These are phyloP conservation scores for Tenualosa ilisha DNA, from an alignment of 2,797 vertebrate species.

Conservation along the genomic window DNA sequence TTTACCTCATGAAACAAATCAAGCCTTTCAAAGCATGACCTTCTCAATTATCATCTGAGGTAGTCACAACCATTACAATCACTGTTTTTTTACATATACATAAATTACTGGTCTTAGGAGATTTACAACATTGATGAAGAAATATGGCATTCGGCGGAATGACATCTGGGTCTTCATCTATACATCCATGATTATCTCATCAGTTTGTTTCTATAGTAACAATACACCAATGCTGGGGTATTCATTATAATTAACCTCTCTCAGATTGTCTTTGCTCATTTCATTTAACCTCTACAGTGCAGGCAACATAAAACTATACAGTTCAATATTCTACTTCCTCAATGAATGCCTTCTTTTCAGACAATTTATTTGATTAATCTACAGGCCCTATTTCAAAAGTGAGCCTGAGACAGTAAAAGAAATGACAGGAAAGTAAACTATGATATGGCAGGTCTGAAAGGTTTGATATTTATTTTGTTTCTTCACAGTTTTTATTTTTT, in stretches of 20 bases:
- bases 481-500: not conserved
- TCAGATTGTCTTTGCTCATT: slow-evolving; percentile 63
- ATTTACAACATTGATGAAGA: slow-evolving; percentile 40
- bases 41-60: slow-evolving; percentile 18
- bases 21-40: slow-evolving; percentile 23
- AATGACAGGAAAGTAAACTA: not conserved
- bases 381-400: not conserved
- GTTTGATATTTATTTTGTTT: not conserved
- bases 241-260: slow-evolving; percentile 74
- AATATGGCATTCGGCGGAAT: slow-evolving; percentile 36
- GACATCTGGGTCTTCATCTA: slow-evolving; percentile 52
- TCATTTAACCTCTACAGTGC: slow-evolving; percentile 58
- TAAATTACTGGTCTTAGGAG: slow-evolving; percentile 3
- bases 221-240: slow-evolving; percentile 58
- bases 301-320: slow-evolving; percentile 55
- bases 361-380: slow-evolving; percentile 42
- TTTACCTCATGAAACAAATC: not conserved
- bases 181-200: slow-evolving; percentile 59
- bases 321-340: slow-evolving; percentile 46
- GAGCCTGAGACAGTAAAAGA: not conserved
- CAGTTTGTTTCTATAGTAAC: slow-evolving; percentile 70
- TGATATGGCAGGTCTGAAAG: not conserved
- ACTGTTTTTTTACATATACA: slow-evolving; percentile 12
- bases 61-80: slow-evolving; percentile 8
- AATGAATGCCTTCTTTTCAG: slow-evolving; percentile 46